Base-by-base conservation (phyloP, 35 echinoderm and acorn worm genomes). In the Hemicentrotus pulcherrimus region DNA sequence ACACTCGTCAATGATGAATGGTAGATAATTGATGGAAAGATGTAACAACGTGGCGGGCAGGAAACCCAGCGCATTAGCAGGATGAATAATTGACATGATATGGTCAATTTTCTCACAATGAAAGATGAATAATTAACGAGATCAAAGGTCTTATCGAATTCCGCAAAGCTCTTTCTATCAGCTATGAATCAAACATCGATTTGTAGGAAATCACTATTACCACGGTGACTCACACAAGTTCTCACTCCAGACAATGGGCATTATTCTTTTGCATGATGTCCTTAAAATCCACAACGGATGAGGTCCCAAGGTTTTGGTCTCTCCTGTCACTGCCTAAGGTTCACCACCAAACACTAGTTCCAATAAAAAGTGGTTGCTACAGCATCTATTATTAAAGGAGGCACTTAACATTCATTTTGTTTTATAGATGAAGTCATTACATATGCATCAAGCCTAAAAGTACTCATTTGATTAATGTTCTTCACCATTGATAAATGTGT, bases 31-130 rank as follows among this genome's bases (percentile, higher is more conserved):
- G 24, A 78, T 78, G 65, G 22, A 78, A 16, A 78, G 65, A 78
- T 78, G 65, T 78, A 78, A 78, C 22, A 78, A n/a, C 65, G 15
- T 78, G 24, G 22, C 65, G 65, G 65, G 65, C 65, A 78, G 65
- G 65, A 7, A 41, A 78, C 65, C n/a, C 19, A 6, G 19, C 22
- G 65, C 65, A 78, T 78, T 78, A 78, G 18, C 19, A 90, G 18
- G 31, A 45, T 45, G 32, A 90, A 90, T 90, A 45, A 90, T 90
- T 46, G 31, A 90, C 88, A 47, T 90, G 88, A 90, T 47, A 90
- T 90, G 88, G 88, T 90, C 88, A 90, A 90, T 90, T 90, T 90
- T 90, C 32, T 24, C 88, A 45, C 88, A 90, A 90, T 90, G 88
- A 90, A 24, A 41, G 32, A 11, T 90, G 88, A 33, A 90, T 90